phyloP scores from a whole-genome alignment of 2,113 vertebrate species.

The Mirza zaza region DNA sequence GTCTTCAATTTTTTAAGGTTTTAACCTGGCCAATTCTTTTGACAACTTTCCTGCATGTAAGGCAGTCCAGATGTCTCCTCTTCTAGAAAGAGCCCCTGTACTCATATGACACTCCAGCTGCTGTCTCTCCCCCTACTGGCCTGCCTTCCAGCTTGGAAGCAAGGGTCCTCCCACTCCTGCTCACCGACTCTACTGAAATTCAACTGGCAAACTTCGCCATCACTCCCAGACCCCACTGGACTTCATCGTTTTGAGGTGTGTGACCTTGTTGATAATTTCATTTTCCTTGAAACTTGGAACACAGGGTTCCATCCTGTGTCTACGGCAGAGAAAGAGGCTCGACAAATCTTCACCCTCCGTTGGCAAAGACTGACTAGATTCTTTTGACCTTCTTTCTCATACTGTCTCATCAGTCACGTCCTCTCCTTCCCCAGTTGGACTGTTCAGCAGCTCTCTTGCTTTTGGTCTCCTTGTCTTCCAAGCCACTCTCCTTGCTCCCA shows the following conservation, averaged over 20 bases:
- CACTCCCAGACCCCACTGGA: not conserved
- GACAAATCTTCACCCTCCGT: not conserved
- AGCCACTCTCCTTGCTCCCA: not conserved
- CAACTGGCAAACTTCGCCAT: not conserved
- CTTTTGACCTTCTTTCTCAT: not conserved
- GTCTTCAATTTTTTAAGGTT: not conserved
- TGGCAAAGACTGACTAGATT: not conserved
- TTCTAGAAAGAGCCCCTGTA: not conserved
- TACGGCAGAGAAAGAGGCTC: not conserved
- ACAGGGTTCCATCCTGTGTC: not conserved
- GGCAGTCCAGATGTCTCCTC: not conserved
- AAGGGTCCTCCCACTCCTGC: not conserved
- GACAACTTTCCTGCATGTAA: slow-evolving; percentile 11
- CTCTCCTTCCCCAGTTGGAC: not conserved
- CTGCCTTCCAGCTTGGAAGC: not conserved
- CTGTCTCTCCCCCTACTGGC: not conserved
- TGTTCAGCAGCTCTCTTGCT: not conserved
- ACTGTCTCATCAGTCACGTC: not conserved
- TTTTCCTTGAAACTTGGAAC: not conserved
- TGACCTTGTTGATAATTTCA: not conserved
- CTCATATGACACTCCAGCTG: not conserved
- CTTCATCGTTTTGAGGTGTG: not conserved
- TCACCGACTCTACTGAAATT: not conserved
- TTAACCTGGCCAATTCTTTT: not conserved
- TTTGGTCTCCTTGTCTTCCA: not conserved